Evolutionary conservation across 2,888 invertebrate species (phyloP).

Genomic region (Pinctada fucata): DNA sequence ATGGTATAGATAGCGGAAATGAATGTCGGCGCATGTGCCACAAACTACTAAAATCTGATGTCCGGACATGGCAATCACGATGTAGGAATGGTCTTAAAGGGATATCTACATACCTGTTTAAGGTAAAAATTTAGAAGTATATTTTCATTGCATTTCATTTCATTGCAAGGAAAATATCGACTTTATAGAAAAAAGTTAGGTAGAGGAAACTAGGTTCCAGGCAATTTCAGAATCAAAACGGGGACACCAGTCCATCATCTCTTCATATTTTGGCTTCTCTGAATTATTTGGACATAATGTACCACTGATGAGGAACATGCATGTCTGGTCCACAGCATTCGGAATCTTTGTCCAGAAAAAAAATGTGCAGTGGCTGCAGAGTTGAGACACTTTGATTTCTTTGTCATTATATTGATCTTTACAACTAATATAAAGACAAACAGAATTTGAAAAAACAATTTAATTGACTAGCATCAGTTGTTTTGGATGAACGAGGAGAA

Average conservation of each 20-base stretch:
- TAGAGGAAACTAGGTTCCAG: background rate
- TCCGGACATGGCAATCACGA: background rate
- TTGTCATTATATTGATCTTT: too few species aligned
- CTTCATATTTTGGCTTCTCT: background rate
- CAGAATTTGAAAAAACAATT: too few species aligned
- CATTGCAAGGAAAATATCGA: too few species aligned
- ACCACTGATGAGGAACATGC: too few species aligned
- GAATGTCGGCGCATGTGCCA: conserved; percentile 25
- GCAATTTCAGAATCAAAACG: background rate
- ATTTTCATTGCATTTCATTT: too few species aligned
- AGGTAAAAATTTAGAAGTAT: background rate
- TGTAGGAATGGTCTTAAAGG: background rate
- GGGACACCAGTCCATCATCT: background rate
- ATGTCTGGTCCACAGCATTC: too few species aligned
- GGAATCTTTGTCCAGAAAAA: too few species aligned
- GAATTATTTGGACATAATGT: too few species aligned
- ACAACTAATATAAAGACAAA: too few species aligned
- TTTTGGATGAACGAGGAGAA: background rate
- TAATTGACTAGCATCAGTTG: background rate
- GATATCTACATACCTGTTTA: background rate
- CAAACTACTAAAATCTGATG: background rate
- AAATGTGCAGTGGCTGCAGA: too few species aligned
- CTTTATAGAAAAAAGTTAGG: too few species aligned
- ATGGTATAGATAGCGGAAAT: conserved; percentile 29
- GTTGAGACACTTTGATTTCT: background rate